Evolutionary conservation across 2,113 vertebrate genomes (phyloP).

Genomic region (Pitta sordida): DNA sequence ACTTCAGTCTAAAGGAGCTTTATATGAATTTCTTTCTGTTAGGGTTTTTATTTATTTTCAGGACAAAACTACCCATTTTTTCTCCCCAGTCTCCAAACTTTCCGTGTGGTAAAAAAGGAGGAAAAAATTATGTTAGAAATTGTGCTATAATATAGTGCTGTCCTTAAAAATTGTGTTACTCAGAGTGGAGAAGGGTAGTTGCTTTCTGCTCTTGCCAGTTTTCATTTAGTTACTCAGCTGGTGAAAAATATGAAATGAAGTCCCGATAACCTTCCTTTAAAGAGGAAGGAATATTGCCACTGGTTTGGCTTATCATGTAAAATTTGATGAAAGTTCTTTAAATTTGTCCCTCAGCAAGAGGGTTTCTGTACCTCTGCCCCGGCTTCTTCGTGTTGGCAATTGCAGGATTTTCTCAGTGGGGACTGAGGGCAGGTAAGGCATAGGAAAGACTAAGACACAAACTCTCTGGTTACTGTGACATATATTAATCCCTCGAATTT

Average conservation of each 20-base stretch:
- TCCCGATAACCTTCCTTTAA: not conserved
- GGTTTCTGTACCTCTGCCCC: not conserved
- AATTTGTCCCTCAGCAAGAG: not conserved
- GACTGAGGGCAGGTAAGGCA: accelerated
- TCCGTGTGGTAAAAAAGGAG: not conserved
- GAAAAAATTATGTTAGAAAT: not conserved
- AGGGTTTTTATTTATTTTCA: not conserved
- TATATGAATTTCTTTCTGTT: not conserved
- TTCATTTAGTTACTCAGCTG: not conserved
- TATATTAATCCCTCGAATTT: too few relatives aligned
- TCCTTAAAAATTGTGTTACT: not conserved
- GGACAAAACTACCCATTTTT: not conserved
- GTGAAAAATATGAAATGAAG: not conserved
- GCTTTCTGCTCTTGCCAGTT: not conserved
- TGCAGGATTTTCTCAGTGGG: not conserved
- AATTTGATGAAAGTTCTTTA: not conserved
- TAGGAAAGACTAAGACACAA: not conserved
- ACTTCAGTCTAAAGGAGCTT: not conserved
- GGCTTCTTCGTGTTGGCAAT: accelerated
- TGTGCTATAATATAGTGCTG: not conserved
- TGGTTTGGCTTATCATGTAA: not conserved
- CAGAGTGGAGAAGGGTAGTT: not conserved
- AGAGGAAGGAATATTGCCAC: not conserved
- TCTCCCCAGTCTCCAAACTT: not conserved
- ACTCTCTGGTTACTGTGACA: not conserved